These are phyloP conservation scores for Megalurothrips usitatus DNA, from an alignment of 2,888 invertebrate species.

Conservation along the genomic window DNA sequence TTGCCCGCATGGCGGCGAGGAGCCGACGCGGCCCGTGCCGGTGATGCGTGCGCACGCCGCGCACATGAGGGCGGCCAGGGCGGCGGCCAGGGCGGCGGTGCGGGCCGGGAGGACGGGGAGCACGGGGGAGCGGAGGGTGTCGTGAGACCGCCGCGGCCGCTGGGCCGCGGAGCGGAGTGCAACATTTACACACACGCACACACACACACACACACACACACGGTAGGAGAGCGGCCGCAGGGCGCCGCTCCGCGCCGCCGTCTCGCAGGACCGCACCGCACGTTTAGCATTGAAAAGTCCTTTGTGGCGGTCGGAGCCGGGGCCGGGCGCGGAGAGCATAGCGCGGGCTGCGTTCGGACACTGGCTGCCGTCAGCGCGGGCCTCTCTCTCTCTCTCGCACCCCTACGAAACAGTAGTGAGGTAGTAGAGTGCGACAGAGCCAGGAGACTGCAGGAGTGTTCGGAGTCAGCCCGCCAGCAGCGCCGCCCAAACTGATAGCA, in stretches of 20 bases:
- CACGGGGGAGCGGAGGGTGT: background rate
- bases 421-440: no score
- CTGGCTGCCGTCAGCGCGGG: no score
- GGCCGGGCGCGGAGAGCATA: background rate
- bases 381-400: no score
- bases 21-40: no score
- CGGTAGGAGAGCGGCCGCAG: background rate
- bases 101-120: background rate
- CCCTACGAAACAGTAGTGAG: no score
- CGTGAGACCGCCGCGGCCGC: no score
- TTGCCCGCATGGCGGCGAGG: no score
- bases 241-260: background rate
- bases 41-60: background rate
- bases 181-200: no score
- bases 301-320: background rate
- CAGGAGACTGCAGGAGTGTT: no score
- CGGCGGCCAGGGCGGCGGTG: background rate
- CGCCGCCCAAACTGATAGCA: no score
- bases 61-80: background rate
- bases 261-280: background rate
- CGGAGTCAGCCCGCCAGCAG: no score
- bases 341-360: background rate
- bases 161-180: no score
- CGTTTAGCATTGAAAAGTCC: background rate
- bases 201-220: background rate